Conservation (phyloP, 2,113 vertebrate genomes). For the Thryonomys swinderianus region DNA sequence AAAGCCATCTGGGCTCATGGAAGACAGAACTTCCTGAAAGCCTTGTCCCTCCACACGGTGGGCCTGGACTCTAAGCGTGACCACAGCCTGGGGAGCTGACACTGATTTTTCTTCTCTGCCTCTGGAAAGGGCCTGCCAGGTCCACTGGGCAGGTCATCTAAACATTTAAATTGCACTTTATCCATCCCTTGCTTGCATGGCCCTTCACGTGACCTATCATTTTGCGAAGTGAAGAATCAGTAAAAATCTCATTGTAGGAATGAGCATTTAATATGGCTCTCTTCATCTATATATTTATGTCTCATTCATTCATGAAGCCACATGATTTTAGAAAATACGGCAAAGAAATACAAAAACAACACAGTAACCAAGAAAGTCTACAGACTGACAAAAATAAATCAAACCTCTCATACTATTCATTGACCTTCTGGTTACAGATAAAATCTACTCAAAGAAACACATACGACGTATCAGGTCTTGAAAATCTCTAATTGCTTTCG, state of each 20-base stretch:
- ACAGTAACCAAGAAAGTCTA: neutral
- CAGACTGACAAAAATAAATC: neutral
- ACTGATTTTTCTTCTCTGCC: neutral
- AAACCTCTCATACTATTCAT: rapidly evolving
- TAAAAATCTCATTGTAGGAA: neutral
- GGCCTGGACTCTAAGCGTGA: neutral
- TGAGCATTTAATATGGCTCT: neutral
- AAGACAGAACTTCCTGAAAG: neutral
- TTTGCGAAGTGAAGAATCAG: neutral
- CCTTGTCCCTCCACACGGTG: neutral
- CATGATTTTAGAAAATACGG: constrained; percentile 25
- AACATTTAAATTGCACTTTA: neutral
- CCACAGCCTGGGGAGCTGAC: neutral
- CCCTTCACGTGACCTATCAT: neutral
- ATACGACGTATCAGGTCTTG: rapidly evolving
- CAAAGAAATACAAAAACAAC: constrained; percentile 5
- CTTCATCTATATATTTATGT: neutral
- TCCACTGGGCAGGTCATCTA: neutral
- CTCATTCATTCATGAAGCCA: neutral
- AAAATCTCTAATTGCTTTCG: neutral
- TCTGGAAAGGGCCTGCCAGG: neutral
- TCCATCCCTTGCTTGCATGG: neutral
- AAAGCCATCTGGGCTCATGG: neutral
- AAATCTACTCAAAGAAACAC: neutral
- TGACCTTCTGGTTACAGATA: neutral